These are phyloP conservation scores for Agrotis puta DNA, from an alignment of 2,888 invertebrate genomes.

Conservation along the genomic window DNA sequence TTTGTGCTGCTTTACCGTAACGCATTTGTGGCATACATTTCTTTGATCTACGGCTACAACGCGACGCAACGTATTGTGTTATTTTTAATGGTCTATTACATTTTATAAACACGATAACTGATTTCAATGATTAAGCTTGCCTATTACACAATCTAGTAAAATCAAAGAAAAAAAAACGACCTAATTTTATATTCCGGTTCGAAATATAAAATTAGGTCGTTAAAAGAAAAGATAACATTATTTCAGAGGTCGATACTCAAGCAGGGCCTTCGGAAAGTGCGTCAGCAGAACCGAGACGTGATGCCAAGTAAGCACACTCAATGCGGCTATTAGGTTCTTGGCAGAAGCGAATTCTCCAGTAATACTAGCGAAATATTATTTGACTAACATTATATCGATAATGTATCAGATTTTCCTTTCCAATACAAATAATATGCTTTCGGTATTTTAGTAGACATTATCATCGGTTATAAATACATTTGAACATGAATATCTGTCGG, in stretches of 20 bases:
- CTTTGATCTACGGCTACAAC: no score
- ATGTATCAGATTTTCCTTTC: constrained; percentile 27
- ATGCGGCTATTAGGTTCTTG: constrained; percentile 28
- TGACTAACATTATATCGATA: constrained; percentile 24
- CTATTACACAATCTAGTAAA: not conserved
- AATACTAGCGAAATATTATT: constrained; percentile 20
- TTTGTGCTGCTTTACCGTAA: no score
- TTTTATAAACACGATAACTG: no score
- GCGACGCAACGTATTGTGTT: no score
- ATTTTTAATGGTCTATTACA: no score
- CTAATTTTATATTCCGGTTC: not conserved
- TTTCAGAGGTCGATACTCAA: constrained; percentile 22
- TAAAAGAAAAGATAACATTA: constrained; percentile 3
- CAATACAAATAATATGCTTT: constrained; percentile 1
- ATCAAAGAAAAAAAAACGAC: not conserved
- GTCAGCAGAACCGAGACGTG: constrained; percentile 28
- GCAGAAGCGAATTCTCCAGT: constrained; percentile 13
- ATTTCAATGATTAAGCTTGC: no score
- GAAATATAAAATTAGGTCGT: no score
- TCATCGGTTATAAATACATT: constrained; percentile 15
- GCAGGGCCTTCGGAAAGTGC: constrained; percentile 16
- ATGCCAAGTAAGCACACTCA: constrained; percentile 38
- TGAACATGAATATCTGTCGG: constrained; percentile 19
- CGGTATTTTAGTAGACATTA: constrained; percentile 25
- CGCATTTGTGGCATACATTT: no score